Percentiles rank a stretch among this genome's conserved stretches.
Conservation (phyloP, 2,797 vertebrate species). For the Kryptopterus vitreolus region DNA sequence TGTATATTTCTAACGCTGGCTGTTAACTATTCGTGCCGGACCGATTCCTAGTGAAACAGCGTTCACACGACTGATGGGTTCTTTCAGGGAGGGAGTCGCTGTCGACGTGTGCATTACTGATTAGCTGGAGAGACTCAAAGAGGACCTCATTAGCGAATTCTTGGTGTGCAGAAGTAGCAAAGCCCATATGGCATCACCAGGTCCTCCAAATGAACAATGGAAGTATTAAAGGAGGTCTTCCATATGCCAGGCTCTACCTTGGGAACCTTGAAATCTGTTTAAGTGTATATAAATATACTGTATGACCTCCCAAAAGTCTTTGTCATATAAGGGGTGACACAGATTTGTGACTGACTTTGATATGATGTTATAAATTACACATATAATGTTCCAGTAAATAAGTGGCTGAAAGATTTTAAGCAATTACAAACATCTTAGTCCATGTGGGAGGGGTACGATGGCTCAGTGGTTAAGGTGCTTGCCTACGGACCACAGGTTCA, state of each 20-base stretch:
- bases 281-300: not conserved
- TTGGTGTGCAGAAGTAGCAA: not conserved
- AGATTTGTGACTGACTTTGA: not conserved
- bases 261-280: not conserved
- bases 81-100: not conserved
- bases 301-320: no score
- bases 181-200: not conserved
- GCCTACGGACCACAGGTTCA: no score
- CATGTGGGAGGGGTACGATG: no score
- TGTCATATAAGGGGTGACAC: not conserved
- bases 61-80: conserved; percentile 15
- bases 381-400: not conserved
- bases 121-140: not conserved
- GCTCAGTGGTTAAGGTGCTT: no score
- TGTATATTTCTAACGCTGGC: not conserved
- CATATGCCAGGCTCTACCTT: not conserved
- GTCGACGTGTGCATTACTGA: not conserved
- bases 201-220: not conserved
- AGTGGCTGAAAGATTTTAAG: not conserved
- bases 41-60: not conserved
- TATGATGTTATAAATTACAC: not conserved
- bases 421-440: no score
- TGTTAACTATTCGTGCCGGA: not conserved
- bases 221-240: not conserved
- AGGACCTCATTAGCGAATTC: not conserved